Evolutionary conservation across 2,113 vertebrate genomes (phyloP), one percentile per base, ranked within the genome.

Genomic region (Rutilus rutilus): DNA sequence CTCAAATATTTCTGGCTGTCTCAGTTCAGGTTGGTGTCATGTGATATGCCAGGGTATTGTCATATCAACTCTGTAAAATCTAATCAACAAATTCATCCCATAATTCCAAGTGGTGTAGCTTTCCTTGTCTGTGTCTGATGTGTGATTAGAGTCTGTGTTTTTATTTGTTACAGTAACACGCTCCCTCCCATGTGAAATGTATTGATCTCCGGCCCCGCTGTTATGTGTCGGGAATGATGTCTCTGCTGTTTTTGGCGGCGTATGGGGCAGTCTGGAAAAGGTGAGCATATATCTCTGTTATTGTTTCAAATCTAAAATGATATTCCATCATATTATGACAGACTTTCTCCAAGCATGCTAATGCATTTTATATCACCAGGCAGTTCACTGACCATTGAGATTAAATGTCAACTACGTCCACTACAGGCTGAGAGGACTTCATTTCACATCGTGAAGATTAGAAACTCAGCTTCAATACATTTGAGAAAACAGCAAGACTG

Each of bases 221-320:
- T 69, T 69, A 71, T 71, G 27, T 73, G 65, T 25, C 73, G 27
- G 78, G 78, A 62, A 82, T 78, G 25, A 82, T 83, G 71, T 87
- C 50, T 80, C 9, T 67, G 19, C 30, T 87, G 52, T 62, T 87
- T 87, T 83, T 69, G 60, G 62, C 21, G 67, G 57, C 23, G 50
- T 73, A 69, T 73, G 45, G 33, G 73, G 50, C 14, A 7, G 52
- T 30, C 39, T 69, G 45, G 15, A 36, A 30, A 50, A 76, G 5
- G 30, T 45, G 17, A 54, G 10, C 14, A 12, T 25, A 57, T 7
- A 47, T 73, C 57, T 57, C 83, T 36, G 75, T 21, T 81, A 77
- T 69, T 80, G 42, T 23, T 76, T 33, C 25, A 27, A 11, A 65
- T 30, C 64, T 67, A 42, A 52, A 33, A 57, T 17, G 75, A 87